Conservation (phyloP, 2,113 vertebrate genomes). For the Ictalurus furcatus region DNA sequence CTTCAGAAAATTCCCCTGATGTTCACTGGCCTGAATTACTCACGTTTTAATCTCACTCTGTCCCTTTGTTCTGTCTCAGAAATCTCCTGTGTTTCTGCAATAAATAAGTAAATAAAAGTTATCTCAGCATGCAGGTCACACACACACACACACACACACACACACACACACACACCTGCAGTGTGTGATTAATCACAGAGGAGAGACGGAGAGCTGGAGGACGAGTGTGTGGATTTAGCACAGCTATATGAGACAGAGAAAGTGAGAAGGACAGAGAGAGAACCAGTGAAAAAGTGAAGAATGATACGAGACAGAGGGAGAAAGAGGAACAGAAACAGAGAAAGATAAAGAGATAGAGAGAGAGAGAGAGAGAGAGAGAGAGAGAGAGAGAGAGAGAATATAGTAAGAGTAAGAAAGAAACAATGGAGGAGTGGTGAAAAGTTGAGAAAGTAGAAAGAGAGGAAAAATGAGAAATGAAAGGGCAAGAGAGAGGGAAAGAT, state of each 20-base stretch:
- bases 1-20: slow-evolving; percentile 1
- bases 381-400: background rate
- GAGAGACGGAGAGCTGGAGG: slow-evolving; percentile 24
- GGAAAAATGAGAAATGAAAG: background rate
- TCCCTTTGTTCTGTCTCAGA: slow-evolving; percentile 6
- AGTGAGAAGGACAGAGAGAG: slow-evolving; percentile 41
- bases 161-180: slow-evolving; percentile 31
- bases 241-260: slow-evolving; percentile 40
- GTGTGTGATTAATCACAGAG: slow-evolving; percentile 48
- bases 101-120: slow-evolving; percentile 39
- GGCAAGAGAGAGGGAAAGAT: background rate
- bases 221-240: slow-evolving; percentile 33
- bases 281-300: background rate
- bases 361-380: background rate
- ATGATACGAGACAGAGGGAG: background rate
- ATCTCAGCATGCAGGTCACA: slow-evolving; percentile 31
- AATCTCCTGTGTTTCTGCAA: slow-evolving; percentile 22
- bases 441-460: background rate
- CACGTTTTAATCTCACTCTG: background rate
- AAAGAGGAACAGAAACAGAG: background rate
- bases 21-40: slow-evolving; percentile 15
- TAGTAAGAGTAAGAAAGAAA: background rate
- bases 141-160: slow-evolving; percentile 14
- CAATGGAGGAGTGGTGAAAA: background rate
- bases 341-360: background rate